phyloP scores from a whole-genome alignment of 1,140 invertebrate genomes.

The Branchinecta lindahli region DNA sequence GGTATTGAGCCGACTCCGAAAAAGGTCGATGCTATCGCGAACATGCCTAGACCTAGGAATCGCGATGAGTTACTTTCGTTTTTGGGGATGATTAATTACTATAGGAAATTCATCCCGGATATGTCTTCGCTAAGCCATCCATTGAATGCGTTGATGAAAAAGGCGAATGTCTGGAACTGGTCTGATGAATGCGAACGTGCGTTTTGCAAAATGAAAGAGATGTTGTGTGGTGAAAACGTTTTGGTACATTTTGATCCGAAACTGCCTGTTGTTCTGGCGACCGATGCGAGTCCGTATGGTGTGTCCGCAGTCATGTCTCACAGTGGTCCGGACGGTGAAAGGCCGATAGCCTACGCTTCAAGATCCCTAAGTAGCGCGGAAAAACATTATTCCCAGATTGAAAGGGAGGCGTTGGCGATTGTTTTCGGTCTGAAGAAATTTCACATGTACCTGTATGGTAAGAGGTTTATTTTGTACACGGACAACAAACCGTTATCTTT shows the following conservation, averaged over 20 bases:
- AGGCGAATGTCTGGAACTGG: constrained; percentile 18
- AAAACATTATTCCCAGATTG: constrained; percentile 29
- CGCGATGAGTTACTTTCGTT: constrained; percentile 28
- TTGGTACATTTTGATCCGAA: constrained; percentile 32
- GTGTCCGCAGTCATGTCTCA: constrained; percentile 35
- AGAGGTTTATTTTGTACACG: constrained; percentile 33
- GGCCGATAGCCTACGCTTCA: neutral
- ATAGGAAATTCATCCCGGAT: constrained; percentile 32
- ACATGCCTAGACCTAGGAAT: constrained; percentile 29
- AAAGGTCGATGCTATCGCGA: constrained; percentile 32
- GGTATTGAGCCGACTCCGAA: constrained; percentile 31
- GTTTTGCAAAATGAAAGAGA: constrained; percentile 20
- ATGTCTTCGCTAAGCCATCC: constrained; percentile 29
- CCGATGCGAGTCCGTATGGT: constrained; percentile 31
- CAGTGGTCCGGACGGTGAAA: constrained; percentile 22
- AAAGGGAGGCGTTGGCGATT: constrained; percentile 30
- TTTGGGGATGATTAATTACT: constrained; percentile 32
- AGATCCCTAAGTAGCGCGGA: constrained; percentile 21
- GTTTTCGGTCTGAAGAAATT: constrained; percentile 30
- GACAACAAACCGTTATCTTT: constrained; percentile 36
- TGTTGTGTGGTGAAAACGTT: neutral
- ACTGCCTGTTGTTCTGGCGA: constrained; percentile 35
- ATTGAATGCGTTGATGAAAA: constrained; percentile 26
- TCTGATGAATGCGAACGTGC: constrained; percentile 16
- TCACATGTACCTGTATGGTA: constrained; percentile 27